Evolutionary conservation across 2,888 invertebrate species (phyloP).

Genomic region (Metallyticus violacea): DNA sequence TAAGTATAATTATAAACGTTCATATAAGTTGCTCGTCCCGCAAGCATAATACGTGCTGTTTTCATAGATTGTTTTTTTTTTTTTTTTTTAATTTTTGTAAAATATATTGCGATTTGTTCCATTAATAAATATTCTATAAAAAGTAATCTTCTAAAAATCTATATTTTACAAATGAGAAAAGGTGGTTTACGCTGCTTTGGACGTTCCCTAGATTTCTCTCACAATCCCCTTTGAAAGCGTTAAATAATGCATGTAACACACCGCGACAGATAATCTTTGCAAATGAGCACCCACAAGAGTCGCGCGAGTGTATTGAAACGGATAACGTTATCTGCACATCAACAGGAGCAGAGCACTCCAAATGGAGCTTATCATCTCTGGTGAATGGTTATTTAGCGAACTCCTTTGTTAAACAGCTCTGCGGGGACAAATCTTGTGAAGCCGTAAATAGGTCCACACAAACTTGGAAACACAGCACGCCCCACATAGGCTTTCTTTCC

Average conservation of each 20-base stretch:
- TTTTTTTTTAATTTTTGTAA: too few species aligned
- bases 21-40: too few species aligned
- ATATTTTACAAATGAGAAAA: too few species aligned
- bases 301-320: neutral
- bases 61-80: too few species aligned
- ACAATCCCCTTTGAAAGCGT: neutral
- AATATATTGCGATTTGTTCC: too few species aligned
- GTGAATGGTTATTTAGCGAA: neutral
- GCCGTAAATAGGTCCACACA: neutral
- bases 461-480: neutral
- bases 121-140: too few species aligned
- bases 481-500: too few species aligned
- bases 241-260: neutral
- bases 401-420: neutral
- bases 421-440: neutral
- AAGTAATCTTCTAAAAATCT: too few species aligned
- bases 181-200: neutral
- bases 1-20: too few species aligned
- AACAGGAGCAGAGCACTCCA: neutral
- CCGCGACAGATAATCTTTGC: neutral
- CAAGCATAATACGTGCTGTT: too few species aligned
- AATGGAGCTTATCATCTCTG: neutral
- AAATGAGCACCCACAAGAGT: neutral
- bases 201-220: neutral
- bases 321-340: neutral